phyloP scores from a whole-genome alignment of 2,113 vertebrate species.

The Dinomys branickii region DNA sequence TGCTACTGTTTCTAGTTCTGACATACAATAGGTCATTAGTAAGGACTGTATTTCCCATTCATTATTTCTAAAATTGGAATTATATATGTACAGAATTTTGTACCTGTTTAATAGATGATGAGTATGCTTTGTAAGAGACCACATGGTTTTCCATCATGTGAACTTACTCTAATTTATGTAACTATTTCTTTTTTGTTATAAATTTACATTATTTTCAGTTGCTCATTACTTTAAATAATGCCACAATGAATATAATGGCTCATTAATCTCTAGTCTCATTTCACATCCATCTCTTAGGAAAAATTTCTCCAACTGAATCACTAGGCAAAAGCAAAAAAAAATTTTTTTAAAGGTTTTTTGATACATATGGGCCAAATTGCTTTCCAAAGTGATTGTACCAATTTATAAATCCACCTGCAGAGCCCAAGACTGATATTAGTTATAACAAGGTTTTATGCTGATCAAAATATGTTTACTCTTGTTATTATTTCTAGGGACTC shows the following conservation, averaged over 20 bases:
- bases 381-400: conserved; percentile 49
- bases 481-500: background rate
- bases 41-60: background rate
- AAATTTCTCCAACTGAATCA: conserved; percentile 31
- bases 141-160: background rate
- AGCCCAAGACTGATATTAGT: background rate
- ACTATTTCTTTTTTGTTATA: background rate
- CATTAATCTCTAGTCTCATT: background rate
- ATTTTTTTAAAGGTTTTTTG: conserved; percentile 10
- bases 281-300: background rate
- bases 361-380: background rate
- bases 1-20: background rate
- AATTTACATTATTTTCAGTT: background rate
- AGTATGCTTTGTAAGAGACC: background rate
- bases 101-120: background rate
- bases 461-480: background rate
- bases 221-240: background rate
- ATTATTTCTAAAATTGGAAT: background rate
- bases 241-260: background rate
- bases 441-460: background rate
- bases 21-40: background rate
- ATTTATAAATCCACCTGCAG: conserved; percentile 47
- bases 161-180: background rate
- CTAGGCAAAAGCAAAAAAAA: conserved; percentile 11
- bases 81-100: background rate